Base-by-base conservation (phyloP, 2,888 invertebrate genomes). In the Cataglyphis cursor region DNA sequence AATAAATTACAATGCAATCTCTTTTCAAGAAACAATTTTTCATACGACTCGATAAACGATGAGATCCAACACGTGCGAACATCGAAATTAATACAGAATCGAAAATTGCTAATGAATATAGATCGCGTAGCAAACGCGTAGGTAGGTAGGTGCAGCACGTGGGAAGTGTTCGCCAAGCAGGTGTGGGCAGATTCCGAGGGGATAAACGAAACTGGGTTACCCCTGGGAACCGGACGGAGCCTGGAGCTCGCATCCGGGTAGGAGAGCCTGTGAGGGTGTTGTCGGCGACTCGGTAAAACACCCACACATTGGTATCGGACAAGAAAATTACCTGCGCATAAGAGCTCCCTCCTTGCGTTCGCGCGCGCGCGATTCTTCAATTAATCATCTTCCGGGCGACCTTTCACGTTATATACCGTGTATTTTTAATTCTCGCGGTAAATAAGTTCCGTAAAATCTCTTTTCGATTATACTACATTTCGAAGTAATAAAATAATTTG, bases 161-260 rank as follows among this genome's bases (percentile, higher is more conserved):
- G 64, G 74, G 64, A 64, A 44, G 74, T 18, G 74, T 64, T 64
- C 48, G 64, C 64, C 74, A 75, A 64, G 74, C 74, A 75, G 44
- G 74, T 75, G 74, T 75, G 64, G 74, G 74, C 74, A 21, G 74
- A 31, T 35, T 65, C 66, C 24, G 54, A 54, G 89, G 89, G 89
- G 87, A 85, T 84, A 86, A 85, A 83, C 61, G 87, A 84, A 93
- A 92, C 91, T 93, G 86, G 92, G 92, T 92, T 93, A 94, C 89
- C 91, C 92, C 93, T 91, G 91, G 92, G 92, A 92, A 87, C 90
- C 84, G 73, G 75, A 84, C 85, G 90, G 84, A 85, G 89, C 85
- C 86, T 87, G 88, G 51, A n/a, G 85, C 88, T 90, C 86, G 81
- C 76, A 83, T 87, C 90, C 89, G 87, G 89, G 91, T 86, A 85